Evolutionary conservation across 2,797 vertebrate species (phyloP).

Genomic region (Aythya fuligula): DNA sequence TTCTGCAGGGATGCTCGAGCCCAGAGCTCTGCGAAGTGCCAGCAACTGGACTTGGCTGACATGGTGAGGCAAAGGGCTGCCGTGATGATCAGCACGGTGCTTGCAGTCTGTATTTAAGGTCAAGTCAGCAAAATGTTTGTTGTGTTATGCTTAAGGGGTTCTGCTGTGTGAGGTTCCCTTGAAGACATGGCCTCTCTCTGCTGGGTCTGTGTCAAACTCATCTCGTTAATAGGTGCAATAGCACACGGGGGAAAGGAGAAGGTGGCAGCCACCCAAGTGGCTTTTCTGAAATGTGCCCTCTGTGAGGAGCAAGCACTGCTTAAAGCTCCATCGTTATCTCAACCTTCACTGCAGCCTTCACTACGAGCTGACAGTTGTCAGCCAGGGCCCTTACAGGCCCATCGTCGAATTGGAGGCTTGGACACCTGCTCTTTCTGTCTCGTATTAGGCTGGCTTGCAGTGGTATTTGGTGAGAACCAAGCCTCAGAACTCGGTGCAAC

Average conservation of each 20-base stretch:
- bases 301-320: background rate
- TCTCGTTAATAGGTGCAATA: background rate
- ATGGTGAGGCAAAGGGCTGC: background rate
- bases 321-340: background rate
- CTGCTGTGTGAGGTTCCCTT: background rate
- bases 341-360: rapidly evolving
- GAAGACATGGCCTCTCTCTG: background rate
- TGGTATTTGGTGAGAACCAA: rapidly evolving
- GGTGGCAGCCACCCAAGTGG: background rate
- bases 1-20: background rate
- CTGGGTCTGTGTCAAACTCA: background rate
- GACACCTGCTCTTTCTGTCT: background rate
- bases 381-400: background rate
- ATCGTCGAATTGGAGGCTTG: background rate
- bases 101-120: background rate
- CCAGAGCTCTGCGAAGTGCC: rapidly evolving
- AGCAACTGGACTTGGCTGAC: background rate
- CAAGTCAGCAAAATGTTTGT: background rate
- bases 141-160: background rate
- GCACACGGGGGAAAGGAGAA: background rate
- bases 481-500: background rate
- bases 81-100: background rate
- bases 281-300: background rate
- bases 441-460: background rate
- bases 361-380: no score